Base-by-base conservation (phyloP, 2,113 vertebrate species). In the Hipposideros armiger region DNA sequence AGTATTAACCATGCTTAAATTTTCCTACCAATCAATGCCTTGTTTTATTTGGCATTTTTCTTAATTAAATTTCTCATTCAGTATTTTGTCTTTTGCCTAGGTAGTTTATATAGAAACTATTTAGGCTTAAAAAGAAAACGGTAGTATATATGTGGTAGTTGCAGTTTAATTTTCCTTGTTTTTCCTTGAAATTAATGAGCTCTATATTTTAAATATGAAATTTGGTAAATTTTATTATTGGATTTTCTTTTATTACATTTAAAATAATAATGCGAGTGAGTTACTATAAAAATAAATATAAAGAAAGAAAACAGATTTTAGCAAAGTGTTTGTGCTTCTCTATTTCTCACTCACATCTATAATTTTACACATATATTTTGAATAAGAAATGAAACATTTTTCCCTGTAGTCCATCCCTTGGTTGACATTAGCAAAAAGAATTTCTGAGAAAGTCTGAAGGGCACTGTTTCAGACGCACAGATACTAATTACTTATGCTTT, bases 21-120 rank as follows among this genome's bases (percentile, higher is more conserved):
- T 97, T 89, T 95, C 87, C 20, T 73, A 66, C 14, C 77, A 70
- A 90, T 87, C 22, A 3, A 83, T 90, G 54, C 4, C 11, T 94
- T 69, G 73, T 40, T 74, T 95, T 64, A 83, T 62, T 47, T 50
- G 81, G 7, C 15, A 82, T 62, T 92, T 77, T 94, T 95, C 50
- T 69, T 70, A 74, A 90, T 86, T 84, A 93, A 95, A 20, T 62
- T 45, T 95, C 36, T 73, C 13, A 50, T 45, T 9, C 5, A 24
- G 11, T 76, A 10, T 42, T 91, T 78, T 91, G 7, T 50, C 26
- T 80, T 67, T 83, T 74, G 22, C 13, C 36, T 36, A 36, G 36
- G 32, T 22, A 54, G 2, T 70, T 84, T 40, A 47, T 73, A 54
- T 54, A 30, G 11, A 42, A 76, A 28, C 4, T 7, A 52, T 76